phyloP scores from a whole-genome alignment of 2,888 invertebrate species.

The Drosophila hawaiiensis region DNA sequence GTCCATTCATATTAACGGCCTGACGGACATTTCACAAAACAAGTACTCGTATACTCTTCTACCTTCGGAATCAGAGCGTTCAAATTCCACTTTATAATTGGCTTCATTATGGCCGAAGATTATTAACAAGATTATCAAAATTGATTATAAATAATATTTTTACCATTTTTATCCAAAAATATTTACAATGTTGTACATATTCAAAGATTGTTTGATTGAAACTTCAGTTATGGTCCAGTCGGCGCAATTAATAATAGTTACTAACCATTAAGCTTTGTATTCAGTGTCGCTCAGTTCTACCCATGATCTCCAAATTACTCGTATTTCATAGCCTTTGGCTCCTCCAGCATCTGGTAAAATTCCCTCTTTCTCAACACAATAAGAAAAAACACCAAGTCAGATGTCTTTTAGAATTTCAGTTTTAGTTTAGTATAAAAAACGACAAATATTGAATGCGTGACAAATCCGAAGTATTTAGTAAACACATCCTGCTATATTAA shows the following conservation, averaged over 20 bases:
- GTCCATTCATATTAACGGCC: neutral
- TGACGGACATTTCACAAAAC: neutral
- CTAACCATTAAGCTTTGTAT: neutral
- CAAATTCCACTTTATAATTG: neutral
- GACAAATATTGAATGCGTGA: slow-evolving; percentile 24
- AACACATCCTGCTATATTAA: slow-evolving; percentile 41
- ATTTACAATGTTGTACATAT: too few relatives aligned
- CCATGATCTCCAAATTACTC: neutral
- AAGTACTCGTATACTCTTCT: neutral
- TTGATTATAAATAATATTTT: too few relatives aligned
- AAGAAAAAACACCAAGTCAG: neutral
- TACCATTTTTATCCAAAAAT: too few relatives aligned
- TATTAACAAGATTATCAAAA: too few relatives aligned
- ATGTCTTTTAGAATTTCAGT: neutral
- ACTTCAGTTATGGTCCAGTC: too few relatives aligned
- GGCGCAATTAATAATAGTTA: too few relatives aligned
- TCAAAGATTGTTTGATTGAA: too few relatives aligned
- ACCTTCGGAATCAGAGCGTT: neutral
- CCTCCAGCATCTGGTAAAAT: too few relatives aligned
- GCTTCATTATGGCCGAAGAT: too few relatives aligned
- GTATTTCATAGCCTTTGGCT: neutral
- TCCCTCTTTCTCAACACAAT: neutral
- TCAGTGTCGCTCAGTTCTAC: neutral
- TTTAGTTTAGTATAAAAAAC: too few relatives aligned
- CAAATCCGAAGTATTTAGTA: neutral